Conservation (phyloP, 2,888 invertebrate genomes). For the Dorcus hopei region DNA sequence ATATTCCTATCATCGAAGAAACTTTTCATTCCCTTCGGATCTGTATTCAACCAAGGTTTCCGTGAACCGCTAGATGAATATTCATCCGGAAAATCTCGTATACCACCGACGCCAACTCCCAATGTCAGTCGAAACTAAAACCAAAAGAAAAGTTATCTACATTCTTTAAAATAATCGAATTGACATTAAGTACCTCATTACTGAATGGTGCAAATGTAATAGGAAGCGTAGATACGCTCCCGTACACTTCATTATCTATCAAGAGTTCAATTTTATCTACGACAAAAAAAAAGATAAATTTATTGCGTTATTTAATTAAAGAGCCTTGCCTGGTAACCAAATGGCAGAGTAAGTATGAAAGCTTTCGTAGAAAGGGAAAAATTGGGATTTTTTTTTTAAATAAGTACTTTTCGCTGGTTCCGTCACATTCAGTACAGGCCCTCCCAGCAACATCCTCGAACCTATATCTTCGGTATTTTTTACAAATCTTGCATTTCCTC, state of each 20-base stretch:
- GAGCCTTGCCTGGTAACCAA: conserved; percentile 60
- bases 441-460: conserved; percentile 52
- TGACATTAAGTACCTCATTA: conserved; percentile 40
- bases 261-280: conserved; percentile 39
- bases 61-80: conserved; percentile 41
- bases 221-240: conserved; percentile 15
- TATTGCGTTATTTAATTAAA: too few species aligned
- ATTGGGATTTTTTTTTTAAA: conserved; percentile 21
- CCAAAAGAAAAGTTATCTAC: too few species aligned
- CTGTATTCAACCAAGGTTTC: conserved; percentile 67
- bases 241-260: conserved; percentile 46
- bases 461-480: conserved; percentile 47
- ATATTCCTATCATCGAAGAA: conserved; percentile 59
- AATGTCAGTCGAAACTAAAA: conserved; percentile 63
- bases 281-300: too few species aligned
- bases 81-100: conserved; percentile 63
- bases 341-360: conserved; percentile 64
- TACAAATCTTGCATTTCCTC: conserved; percentile 43
- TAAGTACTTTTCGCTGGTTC: conserved; percentile 46
- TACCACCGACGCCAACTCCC: conserved; percentile 68
- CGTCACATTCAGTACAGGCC: conserved; percentile 47
- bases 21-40: conserved; percentile 55
- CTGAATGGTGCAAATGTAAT: conserved; percentile 50
- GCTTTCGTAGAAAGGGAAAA: conserved; percentile 39
- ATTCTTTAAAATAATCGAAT: not conserved